Base-by-base conservation (phyloP, 2,113 vertebrate genomes). In the Boulengeromyrus knoepffleri region DNA sequence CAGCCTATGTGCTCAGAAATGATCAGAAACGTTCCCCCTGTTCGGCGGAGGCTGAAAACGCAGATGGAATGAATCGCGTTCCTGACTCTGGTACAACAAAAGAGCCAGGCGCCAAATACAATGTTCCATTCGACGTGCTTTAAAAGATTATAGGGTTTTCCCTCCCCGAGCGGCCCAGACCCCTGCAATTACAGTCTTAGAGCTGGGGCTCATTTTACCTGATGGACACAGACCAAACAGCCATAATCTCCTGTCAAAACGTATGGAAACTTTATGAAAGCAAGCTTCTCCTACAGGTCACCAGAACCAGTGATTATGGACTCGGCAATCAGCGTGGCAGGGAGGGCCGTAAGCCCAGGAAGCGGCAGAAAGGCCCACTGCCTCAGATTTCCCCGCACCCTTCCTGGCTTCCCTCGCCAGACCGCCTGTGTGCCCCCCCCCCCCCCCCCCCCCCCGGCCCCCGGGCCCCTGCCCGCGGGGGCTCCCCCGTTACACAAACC, bases 191-290 rank as follows among this genome's bases (percentile, higher is more conserved):
- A 6, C 15, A 66, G 89, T 91, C 91, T 46, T 58, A 88, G 85
- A 92, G 88, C 88, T 91, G 90, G 90, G 90, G 88, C 88, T 93
- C 89, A 90, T 94, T 92, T 90, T 92, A 92, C 92, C 89, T 90
- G 89, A 92, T 88, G 90, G 89, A 91, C 87, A 90, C 85, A 87
- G 36, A 91, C 91, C 89, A 56, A 92, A 93, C 91, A 91, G 88
- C 89, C 91, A 70, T 92, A 91, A 93, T 92, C 89, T 91, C 47
- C 90, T 92, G 90, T 93, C 91, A 91, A 91, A 92, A 89, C 85
- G 70, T 56, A 86, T 92, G 89, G 90, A 92, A 91, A 90, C 87
- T 90, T 58, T 89, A 88, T 90, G 70, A 91, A 88, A 90, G 86
- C 70, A 46, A 42, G 36, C 85, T 58, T 39, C 31, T 47, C 91